Evolutionary conservation across 2,888 invertebrate genomes (phyloP).

Genomic region (Esperia sulphurella): DNA sequence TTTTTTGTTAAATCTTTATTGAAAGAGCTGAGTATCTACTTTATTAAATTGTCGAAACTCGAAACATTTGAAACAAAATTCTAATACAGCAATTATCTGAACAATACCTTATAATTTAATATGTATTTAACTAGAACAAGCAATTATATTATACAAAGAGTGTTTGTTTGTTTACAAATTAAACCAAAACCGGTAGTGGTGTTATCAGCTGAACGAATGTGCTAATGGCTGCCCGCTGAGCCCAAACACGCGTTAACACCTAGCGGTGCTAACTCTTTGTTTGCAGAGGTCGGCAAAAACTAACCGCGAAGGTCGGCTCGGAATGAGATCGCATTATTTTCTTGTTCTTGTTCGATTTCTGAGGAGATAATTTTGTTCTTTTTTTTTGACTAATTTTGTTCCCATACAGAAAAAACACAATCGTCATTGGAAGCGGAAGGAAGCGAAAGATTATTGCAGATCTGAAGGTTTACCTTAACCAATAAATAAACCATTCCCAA

Average conservation of each 20-base stretch:
- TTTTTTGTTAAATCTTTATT: too few relatives aligned
- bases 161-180: not conserved
- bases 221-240: not conserved
- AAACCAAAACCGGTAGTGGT: slow-evolving; percentile 2
- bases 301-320: not conserved
- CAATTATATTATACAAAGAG: too few relatives aligned
- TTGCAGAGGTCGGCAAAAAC: not conserved
- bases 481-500: too few relatives aligned
- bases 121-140: not conserved
- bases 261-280: slow-evolving; percentile 1
- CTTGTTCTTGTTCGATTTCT: not conserved
- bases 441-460: too few relatives aligned
- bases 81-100: too few relatives aligned
- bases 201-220: not conserved
- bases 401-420: not conserved
- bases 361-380: not conserved
- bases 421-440: too few relatives aligned
- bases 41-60: too few relatives aligned
- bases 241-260: slow-evolving; percentile 1
- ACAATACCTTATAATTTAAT: not conserved
- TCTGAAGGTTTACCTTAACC: too few relatives aligned
- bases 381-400: not conserved
- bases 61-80: not conserved
- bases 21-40: too few relatives aligned
- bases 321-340: not conserved